phyloP scores from a whole-genome alignment of 2,113 vertebrate species.

The Ictalurus furcatus region DNA sequence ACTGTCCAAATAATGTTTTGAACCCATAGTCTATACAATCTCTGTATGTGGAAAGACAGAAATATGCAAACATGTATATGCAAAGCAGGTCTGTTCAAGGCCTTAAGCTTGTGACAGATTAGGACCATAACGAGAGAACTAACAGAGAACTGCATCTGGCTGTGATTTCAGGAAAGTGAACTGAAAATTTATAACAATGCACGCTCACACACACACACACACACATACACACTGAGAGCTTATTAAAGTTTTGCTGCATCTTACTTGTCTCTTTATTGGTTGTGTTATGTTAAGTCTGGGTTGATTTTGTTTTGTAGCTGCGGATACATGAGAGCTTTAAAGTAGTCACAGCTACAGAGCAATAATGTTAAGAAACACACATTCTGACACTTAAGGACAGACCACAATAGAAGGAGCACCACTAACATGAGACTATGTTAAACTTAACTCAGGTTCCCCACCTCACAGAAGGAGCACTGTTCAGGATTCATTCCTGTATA shows the following conservation, averaged over 20 bases:
- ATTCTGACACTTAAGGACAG: conserved; percentile 36
- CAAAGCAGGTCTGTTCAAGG: conserved; percentile 47
- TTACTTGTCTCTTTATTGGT: neutral
- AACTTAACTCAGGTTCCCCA: conserved; percentile 24
- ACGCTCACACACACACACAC: neutral
- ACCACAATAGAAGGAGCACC: conserved; percentile 47
- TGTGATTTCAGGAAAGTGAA: conserved; percentile 55
- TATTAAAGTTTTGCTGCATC: conserved; percentile 5
- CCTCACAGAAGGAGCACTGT: conserved; percentile 3
- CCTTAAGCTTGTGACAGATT: conserved; percentile 37
- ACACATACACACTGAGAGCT: neutral
- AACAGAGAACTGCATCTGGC: conserved; percentile 65
- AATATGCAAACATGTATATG: conserved; percentile 40
- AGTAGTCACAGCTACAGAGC: conserved; percentile 29
- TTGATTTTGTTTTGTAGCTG: conserved; percentile 12
- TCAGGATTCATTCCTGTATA: conserved; percentile 25
- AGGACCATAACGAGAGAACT: conserved; percentile 47
- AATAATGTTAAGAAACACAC: conserved; percentile 41
- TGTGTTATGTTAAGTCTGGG: neutral
- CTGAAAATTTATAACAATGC: neutral
- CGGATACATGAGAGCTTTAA: conserved; percentile 1
- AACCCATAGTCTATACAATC: conserved; percentile 64
- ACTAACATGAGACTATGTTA: conserved; percentile 53
- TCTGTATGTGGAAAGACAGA: conserved; percentile 34
- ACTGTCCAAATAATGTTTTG: conserved; percentile 47